Percentiles rank a stretch among this genome's conserved stretches.
phyloP scores from a whole-genome alignment of 2,888 invertebrate genomes.

The Drosophila cognata region DNA sequence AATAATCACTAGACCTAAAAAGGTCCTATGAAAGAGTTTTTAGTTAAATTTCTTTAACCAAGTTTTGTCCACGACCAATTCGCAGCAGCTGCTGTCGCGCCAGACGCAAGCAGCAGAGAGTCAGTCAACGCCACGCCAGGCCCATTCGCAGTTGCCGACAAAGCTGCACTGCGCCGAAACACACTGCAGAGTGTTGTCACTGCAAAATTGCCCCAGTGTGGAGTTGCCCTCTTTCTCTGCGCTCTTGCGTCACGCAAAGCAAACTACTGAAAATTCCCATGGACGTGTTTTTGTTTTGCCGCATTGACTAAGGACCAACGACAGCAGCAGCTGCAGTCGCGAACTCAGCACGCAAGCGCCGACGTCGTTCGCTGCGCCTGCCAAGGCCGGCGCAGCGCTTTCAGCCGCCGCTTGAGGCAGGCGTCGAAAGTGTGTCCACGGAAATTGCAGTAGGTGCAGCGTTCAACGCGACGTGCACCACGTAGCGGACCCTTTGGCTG shows the following conservation, averaged over 20 bases:
- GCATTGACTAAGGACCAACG: constrained; percentile 60
- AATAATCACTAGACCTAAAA: background rate
- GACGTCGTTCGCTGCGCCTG: constrained; percentile 2
- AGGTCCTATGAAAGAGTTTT: constrained; percentile 17
- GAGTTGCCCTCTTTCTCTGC: background rate
- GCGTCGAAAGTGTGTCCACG: constrained; percentile 78
- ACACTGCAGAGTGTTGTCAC: constrained; percentile 17
- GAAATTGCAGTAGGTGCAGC: constrained; percentile 82
- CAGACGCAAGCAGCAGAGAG: constrained; percentile 21
- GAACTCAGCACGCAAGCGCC: constrained; percentile 22
- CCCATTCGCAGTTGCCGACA: constrained; percentile 16
- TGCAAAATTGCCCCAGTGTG: constrained; percentile 14
- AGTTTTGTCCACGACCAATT: constrained; percentile 42
- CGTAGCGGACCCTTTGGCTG: constrained; percentile 49
- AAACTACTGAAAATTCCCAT: constrained; percentile 28
- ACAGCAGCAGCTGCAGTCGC: constrained; percentile 14
- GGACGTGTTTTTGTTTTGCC: constrained; percentile 60
- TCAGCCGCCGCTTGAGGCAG: constrained; percentile 77
- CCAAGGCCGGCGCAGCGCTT: constrained; percentile 18
- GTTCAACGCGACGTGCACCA: constrained; percentile 62
- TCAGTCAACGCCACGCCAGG: constrained; percentile 6
- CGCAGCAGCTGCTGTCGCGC: constrained; percentile 44
- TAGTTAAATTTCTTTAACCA: constrained; percentile 32
- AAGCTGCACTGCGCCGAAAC: constrained; percentile 20
- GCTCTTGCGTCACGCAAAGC: constrained; percentile 47